Evolutionary conservation across 2,797 vertebrate species (phyloP), one percentile per base, ranked within the genome.

Genomic region (Thamnophis elegans): DNA sequence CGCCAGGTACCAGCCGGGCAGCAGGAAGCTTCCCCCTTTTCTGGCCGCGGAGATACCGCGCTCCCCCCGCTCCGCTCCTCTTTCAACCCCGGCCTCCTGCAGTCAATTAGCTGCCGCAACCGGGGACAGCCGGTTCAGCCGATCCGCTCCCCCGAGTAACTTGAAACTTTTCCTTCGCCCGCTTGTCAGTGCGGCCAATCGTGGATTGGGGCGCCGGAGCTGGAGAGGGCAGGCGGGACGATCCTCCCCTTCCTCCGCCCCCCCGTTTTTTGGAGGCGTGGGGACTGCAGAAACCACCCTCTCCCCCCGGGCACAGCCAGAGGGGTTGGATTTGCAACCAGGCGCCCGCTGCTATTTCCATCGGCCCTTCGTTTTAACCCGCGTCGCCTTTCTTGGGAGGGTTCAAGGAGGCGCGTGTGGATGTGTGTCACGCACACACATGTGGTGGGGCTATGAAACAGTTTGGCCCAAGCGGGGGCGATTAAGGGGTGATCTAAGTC

Each of bases 71-170:
- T n/a, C n/a, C n/a, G n/a, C n/a, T n/a, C 90, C 95, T 91, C 95
- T 96, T 91, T 96, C 95, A 96, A 96, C 96, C 96, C 94, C 95
- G 88, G 95, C 68, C 89, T 25, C 62, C 18, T 16, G 26, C 87
- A 89, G 94, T 96, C 96, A 97, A 97, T 96, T 93, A 93, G 91
- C 88, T 58, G 51, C 51, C 47, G 93, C 94, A 87, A 94, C 92
- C 25, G 10, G 87, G 92, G 90, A 93, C 93, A 25, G 82, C 89
- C 85, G 58, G 89, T 4, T 78, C 91, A 90, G 59, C 53, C 93
- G 88, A 73, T 88, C 26, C 91, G 18, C 91, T 90, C 90, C 9
- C 9, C 92, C 94, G 90, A 91, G 95, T 90, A 96, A 97, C 94
- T 91, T 28, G 96, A 96, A 95, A 96, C 96, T 95, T 93, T 95